phyloP scores from a whole-genome alignment of 2,113 vertebrate species.

The Notothenia coriiceps region DNA sequence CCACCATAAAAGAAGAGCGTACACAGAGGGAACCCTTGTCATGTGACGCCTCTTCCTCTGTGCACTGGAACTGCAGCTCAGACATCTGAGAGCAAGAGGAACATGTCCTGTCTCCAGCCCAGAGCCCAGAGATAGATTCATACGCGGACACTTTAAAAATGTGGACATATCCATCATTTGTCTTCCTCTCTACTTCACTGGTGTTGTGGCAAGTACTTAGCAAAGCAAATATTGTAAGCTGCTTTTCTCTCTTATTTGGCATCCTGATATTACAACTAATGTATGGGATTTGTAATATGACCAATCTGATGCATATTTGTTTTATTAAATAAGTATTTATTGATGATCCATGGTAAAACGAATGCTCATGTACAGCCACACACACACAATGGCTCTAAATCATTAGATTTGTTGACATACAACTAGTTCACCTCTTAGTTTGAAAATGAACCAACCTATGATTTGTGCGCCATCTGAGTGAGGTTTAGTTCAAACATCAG shows the following conservation, averaged over 20 bases:
- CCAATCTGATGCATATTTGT: not conserved
- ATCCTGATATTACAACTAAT: no score
- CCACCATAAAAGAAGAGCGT: constrained; percentile 11
- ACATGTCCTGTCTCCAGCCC: constrained; percentile 4
- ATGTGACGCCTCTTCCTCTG: constrained; percentile 32
- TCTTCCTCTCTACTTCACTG: not conserved
- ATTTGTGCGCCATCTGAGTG: not conserved
- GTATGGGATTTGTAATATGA: not conserved
- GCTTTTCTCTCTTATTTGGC: not conserved
- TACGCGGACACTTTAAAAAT: constrained; percentile 20
- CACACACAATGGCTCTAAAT: not conserved
- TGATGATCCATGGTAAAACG: not conserved
- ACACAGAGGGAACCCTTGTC: constrained; percentile 35
- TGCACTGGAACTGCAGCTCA: constrained; percentile 12
- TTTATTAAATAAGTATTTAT: not conserved
- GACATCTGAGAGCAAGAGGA: constrained; percentile 10
- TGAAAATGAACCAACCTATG: not conserved
- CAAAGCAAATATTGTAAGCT: not conserved
- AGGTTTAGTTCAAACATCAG: not conserved
- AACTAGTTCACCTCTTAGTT: no score
- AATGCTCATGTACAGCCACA: not conserved
- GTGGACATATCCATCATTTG: constrained; percentile 29
- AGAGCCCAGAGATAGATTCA: constrained; percentile 14
- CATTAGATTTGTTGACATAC: no score
- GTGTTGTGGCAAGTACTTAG: not conserved